These are phyloP conservation scores for Peromyscus californicus DNA, from an alignment of 2,113 vertebrate species.

Conservation along the genomic window DNA sequence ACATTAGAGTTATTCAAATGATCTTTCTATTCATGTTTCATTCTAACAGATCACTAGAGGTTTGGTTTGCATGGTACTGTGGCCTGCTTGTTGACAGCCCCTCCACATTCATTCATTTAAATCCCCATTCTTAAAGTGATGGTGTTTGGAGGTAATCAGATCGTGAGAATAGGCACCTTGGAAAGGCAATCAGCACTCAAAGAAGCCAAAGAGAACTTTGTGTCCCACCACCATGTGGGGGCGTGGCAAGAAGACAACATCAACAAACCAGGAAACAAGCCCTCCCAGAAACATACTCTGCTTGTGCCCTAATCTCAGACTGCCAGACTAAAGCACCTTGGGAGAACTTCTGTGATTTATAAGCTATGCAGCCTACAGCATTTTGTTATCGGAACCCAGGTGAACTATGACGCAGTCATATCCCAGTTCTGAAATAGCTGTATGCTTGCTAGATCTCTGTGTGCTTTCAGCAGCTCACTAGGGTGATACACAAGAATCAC, in stretches of 20 bases:
- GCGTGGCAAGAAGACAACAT: background rate
- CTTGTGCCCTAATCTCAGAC: background rate
- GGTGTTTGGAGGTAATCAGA: background rate
- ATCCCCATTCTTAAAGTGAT: background rate
- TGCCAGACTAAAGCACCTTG: background rate
- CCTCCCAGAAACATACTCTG: background rate
- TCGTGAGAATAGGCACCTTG: background rate
- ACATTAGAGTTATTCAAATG: slow-evolving; percentile 17
- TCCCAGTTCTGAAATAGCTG: background rate
- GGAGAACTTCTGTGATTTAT: background rate
- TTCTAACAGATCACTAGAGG: background rate
- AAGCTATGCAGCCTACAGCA: background rate
- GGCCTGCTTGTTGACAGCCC: background rate
- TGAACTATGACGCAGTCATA: background rate
- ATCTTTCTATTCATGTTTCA: background rate
- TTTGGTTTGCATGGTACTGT: background rate
- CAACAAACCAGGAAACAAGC: background rate
- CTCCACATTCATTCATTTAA: background rate
- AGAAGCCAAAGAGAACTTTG: background rate
- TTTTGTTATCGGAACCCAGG: background rate
- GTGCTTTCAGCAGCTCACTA: background rate
- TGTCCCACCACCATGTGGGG: too few relatives aligned
- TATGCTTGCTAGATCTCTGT: too few relatives aligned
- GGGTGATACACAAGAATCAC: background rate
- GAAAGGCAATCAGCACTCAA: background rate